phyloP scores from a whole-genome alignment of 2,113 vertebrate genomes.

The Lichenostomus cassidix region DNA sequence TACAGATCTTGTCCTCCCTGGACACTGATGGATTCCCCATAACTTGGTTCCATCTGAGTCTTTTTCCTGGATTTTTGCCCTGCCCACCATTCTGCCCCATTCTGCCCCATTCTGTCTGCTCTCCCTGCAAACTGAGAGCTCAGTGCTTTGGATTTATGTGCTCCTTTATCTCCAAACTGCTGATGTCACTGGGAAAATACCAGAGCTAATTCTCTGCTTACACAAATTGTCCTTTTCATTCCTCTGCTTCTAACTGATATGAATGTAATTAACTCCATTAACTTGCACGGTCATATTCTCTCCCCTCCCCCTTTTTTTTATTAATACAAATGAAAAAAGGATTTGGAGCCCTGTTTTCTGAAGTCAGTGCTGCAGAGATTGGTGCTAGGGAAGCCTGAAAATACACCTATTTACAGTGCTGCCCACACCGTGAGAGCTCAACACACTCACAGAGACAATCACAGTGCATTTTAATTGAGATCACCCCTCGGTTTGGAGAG shows the following conservation, averaged over 20 bases:
- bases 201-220: conserved; percentile 10
- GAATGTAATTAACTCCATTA: conserved; percentile 2
- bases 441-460: background rate
- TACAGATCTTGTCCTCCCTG: background rate
- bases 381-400: background rate
- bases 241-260: background rate
- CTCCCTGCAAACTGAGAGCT: background rate
- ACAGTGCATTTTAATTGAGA: background rate
- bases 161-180: background rate
- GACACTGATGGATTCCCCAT: too few species aligned
- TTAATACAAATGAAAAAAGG: background rate
- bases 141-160: background rate
- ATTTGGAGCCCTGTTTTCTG: background rate
- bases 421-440: background rate
- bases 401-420: background rate
- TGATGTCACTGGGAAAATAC: background rate
- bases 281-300: background rate
- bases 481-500: background rate
- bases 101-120: background rate
- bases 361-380: background rate
- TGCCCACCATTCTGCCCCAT: background rate
- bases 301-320: background rate
- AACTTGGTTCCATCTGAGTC: background rate
- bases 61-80: background rate
- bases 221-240: background rate